phyloP scores from a whole-genome alignment of 2,113 vertebrate species.

The Apistogramma diplotaenia region DNA sequence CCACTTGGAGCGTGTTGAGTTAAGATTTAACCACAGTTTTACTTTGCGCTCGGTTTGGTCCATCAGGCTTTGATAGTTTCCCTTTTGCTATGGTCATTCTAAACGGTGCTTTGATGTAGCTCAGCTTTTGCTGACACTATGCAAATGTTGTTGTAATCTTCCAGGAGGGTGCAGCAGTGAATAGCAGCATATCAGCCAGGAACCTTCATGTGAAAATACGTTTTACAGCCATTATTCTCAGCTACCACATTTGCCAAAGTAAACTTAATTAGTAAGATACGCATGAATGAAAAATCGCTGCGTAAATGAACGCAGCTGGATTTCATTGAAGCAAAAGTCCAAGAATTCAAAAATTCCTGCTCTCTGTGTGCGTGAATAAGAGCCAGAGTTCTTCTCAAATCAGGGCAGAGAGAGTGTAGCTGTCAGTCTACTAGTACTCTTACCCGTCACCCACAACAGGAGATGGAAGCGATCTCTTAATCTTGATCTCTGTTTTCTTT shows the following conservation, averaged over 20 bases:
- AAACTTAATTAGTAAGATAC: slow-evolving; percentile 55
- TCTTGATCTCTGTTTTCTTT: background rate
- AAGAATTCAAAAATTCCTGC: slow-evolving; percentile 34
- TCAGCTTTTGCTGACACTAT: background rate
- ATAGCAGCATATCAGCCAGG: background rate
- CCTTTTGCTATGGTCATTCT: background rate
- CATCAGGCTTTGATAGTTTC: background rate
- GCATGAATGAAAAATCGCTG: slow-evolving; percentile 54
- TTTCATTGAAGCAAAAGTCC: slow-evolving; percentile 31
- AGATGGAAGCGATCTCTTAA: background rate
- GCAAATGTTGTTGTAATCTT: slow-evolving; percentile 29
- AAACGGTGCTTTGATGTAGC: slow-evolving; percentile 3
- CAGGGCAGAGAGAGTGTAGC: background rate
- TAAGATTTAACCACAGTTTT: background rate
- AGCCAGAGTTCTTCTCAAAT: slow-evolving; percentile 48
- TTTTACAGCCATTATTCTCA: slow-evolving; percentile 7
- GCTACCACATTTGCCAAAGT: slow-evolving; percentile 19
- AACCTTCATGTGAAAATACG: slow-evolving; percentile 1
- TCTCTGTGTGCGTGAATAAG: slow-evolving; percentile 33
- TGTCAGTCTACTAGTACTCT: background rate
- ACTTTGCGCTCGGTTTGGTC: background rate
- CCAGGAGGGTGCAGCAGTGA: background rate
- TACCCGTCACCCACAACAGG: background rate
- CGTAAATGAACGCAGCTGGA: slow-evolving; percentile 29
- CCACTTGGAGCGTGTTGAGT: background rate